phyloP scores from a whole-genome alignment of 2,888 invertebrate species.

The Aromia moschata region DNA sequence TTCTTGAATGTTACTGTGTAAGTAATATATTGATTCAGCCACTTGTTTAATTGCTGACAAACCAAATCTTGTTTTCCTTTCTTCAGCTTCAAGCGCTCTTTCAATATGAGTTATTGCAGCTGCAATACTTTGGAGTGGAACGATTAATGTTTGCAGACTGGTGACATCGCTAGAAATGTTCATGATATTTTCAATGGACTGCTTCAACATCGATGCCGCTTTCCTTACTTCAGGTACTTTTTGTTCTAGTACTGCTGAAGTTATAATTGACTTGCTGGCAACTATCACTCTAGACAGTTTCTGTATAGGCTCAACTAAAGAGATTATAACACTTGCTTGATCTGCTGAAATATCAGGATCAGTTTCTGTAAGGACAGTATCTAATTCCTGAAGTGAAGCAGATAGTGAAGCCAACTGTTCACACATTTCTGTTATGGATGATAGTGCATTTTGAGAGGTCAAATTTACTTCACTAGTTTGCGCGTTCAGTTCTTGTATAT shows the following conservation, averaged over 20 bases:
- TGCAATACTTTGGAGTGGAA: background rate
- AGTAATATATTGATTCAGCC: background rate
- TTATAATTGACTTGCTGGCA: constrained; percentile 6
- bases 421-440: background rate
- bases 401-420: constrained; percentile 2
- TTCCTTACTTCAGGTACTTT: constrained; percentile 18
- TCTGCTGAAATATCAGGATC: constrained; percentile 28
- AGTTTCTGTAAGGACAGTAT: background rate
- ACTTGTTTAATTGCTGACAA: background rate
- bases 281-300: constrained; percentile 28
- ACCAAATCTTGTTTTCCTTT: too few species aligned
- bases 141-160: background rate
- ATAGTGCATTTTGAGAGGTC: background rate
- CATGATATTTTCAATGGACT: constrained; percentile 14
- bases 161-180: background rate
- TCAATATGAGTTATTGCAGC: background rate
- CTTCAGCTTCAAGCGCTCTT: too few species aligned
- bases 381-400: constrained; percentile 4
- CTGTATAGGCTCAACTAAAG: constrained; percentile 30
- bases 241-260: constrained; percentile 11
- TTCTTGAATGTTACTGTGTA: background rate
- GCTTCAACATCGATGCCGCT: constrained; percentile 25
- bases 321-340: constrained; percentile 22
- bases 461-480: background rate
- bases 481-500: background rate